Base-by-base conservation (phyloP, 2,888 invertebrate species). In the Monoplex corrugatus region DNA sequence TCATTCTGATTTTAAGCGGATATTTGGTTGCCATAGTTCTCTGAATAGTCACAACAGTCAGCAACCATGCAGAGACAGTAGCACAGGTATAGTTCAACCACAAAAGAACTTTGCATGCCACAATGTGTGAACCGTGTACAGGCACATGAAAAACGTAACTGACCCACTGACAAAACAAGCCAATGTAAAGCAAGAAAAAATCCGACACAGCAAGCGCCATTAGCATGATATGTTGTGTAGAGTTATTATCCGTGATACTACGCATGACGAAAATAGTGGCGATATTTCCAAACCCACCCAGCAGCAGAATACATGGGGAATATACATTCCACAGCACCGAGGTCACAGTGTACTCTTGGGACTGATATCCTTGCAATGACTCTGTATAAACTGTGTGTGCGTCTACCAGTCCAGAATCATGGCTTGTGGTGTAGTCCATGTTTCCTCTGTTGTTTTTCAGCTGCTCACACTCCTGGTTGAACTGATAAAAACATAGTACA, bases 121-220 rank as follows among this genome's bases (percentile, higher is more conserved):
- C 28, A 3, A 28, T 28, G 28, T 80, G 78, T 43, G 43, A 28
- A 32, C 28, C 23, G 1, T 28, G 10, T 3, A 80, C 28, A 1
- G 40, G 40, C 43, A 80, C 78, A 5, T 13, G 6, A 5, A 80
- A 40, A 32, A 13, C 28, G 43, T 43, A 43, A 16, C 78, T 40
- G 23, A 80, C 10, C 78, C 78, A 80, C 6, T 80, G 40, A 10
- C 78, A 43, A 5, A 32, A 6, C 40, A 43, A 40, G 6, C 78
- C 78, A 1, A 23, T 32, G n/a, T 80, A 80, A 23, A 80, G 40
- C 43, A 80, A 43, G 23, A 43, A 3, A 5, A 80, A 32, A 80
- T 80, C 78, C 35, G 78, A 80, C 28, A 80, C 43, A 43, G 78
- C 78, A 80, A 80, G 78, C 40, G 78, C 78, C 43, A 43, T 80